Evolutionary conservation across 2,113 vertebrate species (phyloP).

Genomic region (Cariama cristata): DNA sequence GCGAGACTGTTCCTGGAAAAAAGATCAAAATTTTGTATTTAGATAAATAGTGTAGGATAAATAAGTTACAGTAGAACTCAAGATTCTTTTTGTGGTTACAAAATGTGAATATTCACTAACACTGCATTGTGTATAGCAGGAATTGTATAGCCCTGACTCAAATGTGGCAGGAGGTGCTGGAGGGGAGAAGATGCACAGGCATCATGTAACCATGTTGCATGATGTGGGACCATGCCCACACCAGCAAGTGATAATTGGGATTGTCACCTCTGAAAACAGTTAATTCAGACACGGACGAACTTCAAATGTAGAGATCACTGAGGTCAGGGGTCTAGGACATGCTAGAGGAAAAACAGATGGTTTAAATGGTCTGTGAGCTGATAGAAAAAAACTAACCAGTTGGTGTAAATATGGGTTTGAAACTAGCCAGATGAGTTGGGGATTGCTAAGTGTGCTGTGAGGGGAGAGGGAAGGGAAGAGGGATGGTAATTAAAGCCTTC

Average conservation of each 20-base stretch:
- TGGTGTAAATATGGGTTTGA: conserved; percentile 44
- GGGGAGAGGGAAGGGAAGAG: not conserved
- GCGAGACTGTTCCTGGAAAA: not conserved
- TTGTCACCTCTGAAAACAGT: conserved; percentile 50
- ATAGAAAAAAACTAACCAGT: conserved; percentile 39
- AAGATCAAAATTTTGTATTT: not conserved
- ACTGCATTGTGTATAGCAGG: not conserved
- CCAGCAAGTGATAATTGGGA: conserved; percentile 2
- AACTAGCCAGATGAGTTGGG: conserved; percentile 50
- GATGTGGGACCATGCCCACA: not conserved
- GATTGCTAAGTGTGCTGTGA: not conserved
- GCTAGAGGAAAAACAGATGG: conserved; percentile 53
- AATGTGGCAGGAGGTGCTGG: not conserved
- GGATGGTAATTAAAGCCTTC: not conserved
- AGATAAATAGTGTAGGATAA: not conserved
- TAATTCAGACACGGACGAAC: not conserved
- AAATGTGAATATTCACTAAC: not conserved
- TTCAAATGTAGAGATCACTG: conserved; percentile 31
- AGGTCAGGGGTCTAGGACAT: conserved; percentile 38
- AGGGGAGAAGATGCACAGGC: not conserved
- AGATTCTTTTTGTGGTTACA: not conserved
- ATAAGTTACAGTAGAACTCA: not conserved
- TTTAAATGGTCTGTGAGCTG: conserved; percentile 19
- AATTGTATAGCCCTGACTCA: not conserved
- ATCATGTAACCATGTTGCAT: not conserved